phyloP scores from a whole-genome alignment of 1,140 invertebrate genomes.

The Tetramorium alpestre region DNA sequence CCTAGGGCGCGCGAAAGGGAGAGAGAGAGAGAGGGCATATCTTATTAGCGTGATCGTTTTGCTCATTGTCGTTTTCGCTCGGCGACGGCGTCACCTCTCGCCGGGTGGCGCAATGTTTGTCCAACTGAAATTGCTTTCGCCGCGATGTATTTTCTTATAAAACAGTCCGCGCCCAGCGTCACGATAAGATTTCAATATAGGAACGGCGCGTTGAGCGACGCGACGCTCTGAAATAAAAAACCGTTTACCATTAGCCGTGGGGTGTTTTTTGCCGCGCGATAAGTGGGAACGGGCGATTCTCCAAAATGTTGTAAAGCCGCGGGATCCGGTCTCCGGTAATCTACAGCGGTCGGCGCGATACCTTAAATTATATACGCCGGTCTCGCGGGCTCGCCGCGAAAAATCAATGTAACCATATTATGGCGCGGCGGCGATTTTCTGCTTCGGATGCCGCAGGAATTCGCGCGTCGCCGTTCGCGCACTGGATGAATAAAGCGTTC shows the following conservation, averaged over 20 bases:
- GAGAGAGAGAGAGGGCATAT: constrained; percentile 8
- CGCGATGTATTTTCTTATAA: constrained; percentile 52
- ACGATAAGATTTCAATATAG: constrained; percentile 47
- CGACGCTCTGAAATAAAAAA: constrained; percentile 28
- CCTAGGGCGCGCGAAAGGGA: not conserved
- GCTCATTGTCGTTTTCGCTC: constrained; percentile 26
- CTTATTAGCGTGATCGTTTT: constrained; percentile 51
- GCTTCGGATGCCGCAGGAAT: constrained; percentile 24
- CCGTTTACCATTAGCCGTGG: not conserved
- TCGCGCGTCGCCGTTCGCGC: constrained; percentile 9
- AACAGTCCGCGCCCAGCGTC: constrained; percentile 32
- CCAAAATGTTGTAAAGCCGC: constrained; percentile 17
- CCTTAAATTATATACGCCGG: not conserved
- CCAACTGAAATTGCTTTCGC: constrained; percentile 48
- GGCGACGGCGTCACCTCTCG: not conserved
- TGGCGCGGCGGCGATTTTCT: constrained; percentile 13
- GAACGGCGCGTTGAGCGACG: not conserved
- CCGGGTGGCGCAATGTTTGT: constrained; percentile 21
- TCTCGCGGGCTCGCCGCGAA: not conserved
- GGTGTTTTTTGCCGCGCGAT: constrained; percentile 14
- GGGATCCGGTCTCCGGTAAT: not conserved
- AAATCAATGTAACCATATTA: constrained; percentile 22
- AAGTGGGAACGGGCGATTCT: constrained; percentile 28
- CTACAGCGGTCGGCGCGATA: not conserved
- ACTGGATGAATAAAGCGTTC: constrained; percentile 2